A percentile compares a stretch with the other conserved stretches of the same genome.
Conservation (phyloP, 2,888 invertebrate species). For the Heterodera filipjevi region DNA sequence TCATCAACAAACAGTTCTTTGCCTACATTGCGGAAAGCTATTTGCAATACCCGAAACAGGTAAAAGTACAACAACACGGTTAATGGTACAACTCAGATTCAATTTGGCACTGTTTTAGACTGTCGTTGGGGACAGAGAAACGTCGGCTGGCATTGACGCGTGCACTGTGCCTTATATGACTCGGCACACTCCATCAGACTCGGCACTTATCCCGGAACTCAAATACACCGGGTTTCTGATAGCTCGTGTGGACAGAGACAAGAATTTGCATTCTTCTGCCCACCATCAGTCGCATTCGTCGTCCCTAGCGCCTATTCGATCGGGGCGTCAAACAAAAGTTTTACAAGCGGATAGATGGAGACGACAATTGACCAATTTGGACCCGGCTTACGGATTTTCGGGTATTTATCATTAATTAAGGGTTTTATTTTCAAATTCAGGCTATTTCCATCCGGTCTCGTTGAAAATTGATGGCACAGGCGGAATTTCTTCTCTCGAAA, state of each 20-base stretch:
- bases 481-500: constrained; percentile 29
- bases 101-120: constrained; percentile 43
- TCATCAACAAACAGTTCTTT: constrained; percentile 52
- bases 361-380: constrained; percentile 45
- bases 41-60: constrained; percentile 47
- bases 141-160: constrained; percentile 45
- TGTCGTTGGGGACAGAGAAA: constrained; percentile 57
- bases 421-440: neutral
- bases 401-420: neutral
- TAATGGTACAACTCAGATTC: too few relatives aligned
- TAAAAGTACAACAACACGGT: neutral
- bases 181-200: constrained; percentile 55
- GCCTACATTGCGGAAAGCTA: constrained; percentile 65
- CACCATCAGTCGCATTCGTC: neutral
- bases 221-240: constrained; percentile 65
- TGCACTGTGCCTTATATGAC: constrained; percentile 60
- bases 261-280: constrained; percentile 27
- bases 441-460: constrained; percentile 61
- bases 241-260: constrained; percentile 61
- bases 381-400: constrained; percentile 61
- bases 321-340: neutral
- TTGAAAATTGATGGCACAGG: constrained; percentile 41
- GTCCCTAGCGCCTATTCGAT: neutral
- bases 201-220: constrained; percentile 50
- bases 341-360: neutral